Conservation (phyloP, 2,888 invertebrate genomes). For the Ochropleura plecta region DNA sequence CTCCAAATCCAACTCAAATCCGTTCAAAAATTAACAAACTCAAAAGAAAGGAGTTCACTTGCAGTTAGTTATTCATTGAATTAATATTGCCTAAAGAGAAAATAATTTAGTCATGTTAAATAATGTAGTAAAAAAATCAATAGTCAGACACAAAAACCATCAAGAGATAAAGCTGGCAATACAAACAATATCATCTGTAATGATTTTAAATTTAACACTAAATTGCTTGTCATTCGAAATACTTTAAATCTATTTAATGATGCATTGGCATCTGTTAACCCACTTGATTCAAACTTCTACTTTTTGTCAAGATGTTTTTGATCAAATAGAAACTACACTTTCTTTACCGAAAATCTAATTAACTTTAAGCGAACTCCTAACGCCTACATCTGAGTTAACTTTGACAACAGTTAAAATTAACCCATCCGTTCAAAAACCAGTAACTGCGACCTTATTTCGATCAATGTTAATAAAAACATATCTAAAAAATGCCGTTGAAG, state of each 20-base stretch:
- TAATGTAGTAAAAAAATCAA: conserved; percentile 35
- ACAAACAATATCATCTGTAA: conserved; percentile 66
- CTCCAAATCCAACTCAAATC: conserved; percentile 58
- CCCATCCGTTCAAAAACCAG: conserved; percentile 42
- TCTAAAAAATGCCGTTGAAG: conserved; percentile 48
- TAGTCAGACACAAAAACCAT: conserved; percentile 57
- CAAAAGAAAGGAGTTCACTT: conserved; percentile 47
- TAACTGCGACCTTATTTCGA: conserved; percentile 55
- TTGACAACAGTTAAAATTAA: conserved; percentile 48
- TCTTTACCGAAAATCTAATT: conserved; percentile 16
- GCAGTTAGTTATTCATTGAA: conserved; percentile 22
- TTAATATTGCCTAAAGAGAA: conserved; percentile 18
- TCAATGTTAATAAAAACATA: conserved; percentile 57
- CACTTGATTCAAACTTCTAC: conserved; percentile 12
- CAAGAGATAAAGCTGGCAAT: conserved; percentile 65
- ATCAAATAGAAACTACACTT: conserved; percentile 40
- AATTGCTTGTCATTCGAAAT: conserved; percentile 35
- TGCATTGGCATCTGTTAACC: conserved; percentile 2
- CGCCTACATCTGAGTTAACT: conserved; percentile 35
- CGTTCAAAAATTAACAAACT: conserved; percentile 43
- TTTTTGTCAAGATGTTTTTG: conserved; percentile 15
- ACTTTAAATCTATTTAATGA: conserved; percentile 19
- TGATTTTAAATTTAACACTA: conserved; percentile 62
- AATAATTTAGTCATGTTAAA: not conserved
- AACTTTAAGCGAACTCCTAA: conserved; percentile 48